Conservation (phyloP, 2,113 vertebrate species). For the Atractosteus spatula region DNA sequence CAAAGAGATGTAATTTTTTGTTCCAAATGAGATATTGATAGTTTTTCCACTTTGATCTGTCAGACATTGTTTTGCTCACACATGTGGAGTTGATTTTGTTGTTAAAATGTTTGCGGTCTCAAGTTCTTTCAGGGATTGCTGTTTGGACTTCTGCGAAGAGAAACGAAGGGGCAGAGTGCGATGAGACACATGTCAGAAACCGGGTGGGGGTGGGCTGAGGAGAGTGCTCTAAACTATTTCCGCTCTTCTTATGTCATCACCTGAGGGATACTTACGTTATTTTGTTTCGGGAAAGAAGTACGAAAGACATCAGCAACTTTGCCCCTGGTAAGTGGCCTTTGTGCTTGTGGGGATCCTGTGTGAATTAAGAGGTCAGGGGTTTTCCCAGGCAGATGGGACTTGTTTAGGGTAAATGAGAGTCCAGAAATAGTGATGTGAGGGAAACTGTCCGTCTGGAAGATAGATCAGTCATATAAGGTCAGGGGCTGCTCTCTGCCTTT, state of each 20-base stretch:
- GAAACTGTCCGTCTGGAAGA: slow-evolving; percentile 7
- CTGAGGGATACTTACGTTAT: not conserved
- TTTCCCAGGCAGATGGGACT: slow-evolving; percentile 22
- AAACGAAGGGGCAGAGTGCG: not conserved
- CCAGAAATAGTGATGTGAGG: not conserved
- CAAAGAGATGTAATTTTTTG: not conserved
- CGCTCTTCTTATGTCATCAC: slow-evolving; percentile 3
- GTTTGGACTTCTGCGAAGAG: not conserved
- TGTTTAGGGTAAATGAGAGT: slow-evolving; percentile 18
- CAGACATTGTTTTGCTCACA: not conserved
- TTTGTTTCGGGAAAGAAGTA: slow-evolving; percentile 12
- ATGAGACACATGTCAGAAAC: not conserved
- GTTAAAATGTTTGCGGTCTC: slow-evolving; percentile 18
- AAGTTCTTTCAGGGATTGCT: slow-evolving; percentile 8
- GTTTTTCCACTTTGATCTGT: not conserved
- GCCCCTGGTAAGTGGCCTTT: slow-evolving; percentile 25
- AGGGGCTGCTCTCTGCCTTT: not conserved
- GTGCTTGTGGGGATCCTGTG: slow-evolving; percentile 23
- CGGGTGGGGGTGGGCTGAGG: not conserved
- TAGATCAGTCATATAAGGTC: not conserved
- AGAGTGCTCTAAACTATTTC: not conserved
- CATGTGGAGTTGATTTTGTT: not conserved
- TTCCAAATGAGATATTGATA: not conserved
- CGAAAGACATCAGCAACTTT: not conserved
- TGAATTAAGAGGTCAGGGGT: slow-evolving; percentile 5